phyloP scores from a whole-genome alignment of 2,888 invertebrate species.

The Watsonalla binaria region DNA sequence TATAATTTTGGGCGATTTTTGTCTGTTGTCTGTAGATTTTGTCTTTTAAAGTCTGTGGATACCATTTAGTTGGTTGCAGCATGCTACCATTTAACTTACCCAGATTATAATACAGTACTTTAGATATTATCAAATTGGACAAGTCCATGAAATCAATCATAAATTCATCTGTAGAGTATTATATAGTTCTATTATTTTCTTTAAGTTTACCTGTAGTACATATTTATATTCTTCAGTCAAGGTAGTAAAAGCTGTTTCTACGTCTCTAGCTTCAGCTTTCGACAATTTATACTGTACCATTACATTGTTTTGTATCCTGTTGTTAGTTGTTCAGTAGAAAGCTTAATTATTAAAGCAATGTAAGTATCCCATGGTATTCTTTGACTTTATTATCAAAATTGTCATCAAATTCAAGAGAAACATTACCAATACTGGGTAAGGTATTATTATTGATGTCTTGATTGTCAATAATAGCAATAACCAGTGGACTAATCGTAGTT shows the following conservation, averaged over 20 bases:
- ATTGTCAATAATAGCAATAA: too few species aligned
- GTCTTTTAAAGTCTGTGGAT: constrained; percentile 29
- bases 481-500: too few species aligned
- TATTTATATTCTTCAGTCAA: constrained; percentile 25
- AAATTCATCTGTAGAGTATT: constrained; percentile 27
- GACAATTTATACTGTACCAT: constrained; percentile 28
- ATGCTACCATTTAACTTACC: constrained; percentile 25
- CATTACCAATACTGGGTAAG: neutral
- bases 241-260: constrained; percentile 24
- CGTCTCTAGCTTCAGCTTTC: constrained; percentile 12
- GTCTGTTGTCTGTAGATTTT: constrained; percentile 41
- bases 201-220: constrained; percentile 27
- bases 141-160: constrained; percentile 40
- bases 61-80: constrained; percentile 24
- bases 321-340: constrained; percentile 25
- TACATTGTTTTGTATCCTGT: constrained; percentile 24
- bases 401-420: constrained; percentile 5
- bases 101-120: constrained; percentile 28
- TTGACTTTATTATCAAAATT: constrained; percentile 1
- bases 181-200: constrained; percentile 18
- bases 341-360: constrained; percentile 20
- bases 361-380: constrained; percentile 16
- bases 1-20: constrained; percentile 32
- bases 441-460: neutral
- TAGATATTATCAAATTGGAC: constrained; percentile 36